phyloP scores from a whole-genome alignment of 1,140 invertebrate genomes.

The Bombus affinis region DNA sequence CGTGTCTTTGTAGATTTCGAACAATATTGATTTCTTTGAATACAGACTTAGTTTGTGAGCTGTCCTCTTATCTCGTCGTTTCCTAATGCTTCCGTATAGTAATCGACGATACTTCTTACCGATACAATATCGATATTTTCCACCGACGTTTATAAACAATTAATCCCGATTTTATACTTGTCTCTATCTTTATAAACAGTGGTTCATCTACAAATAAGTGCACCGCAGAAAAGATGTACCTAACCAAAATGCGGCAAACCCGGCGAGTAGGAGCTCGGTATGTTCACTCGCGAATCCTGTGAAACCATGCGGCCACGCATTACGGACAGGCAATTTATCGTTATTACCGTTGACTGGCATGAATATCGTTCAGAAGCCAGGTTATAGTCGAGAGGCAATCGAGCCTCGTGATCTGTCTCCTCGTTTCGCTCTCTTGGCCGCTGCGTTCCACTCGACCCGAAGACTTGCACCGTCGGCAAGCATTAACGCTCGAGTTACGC shows the following conservation, averaged over 20 bases:
- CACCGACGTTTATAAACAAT: background rate
- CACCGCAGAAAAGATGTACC: no score
- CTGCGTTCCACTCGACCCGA: slow-evolving; percentile 35
- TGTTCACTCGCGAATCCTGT: no score
- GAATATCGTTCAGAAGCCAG: slow-evolving; percentile 74
- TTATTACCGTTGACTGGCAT: slow-evolving; percentile 77
- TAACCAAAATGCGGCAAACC: no score
- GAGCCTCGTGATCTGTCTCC: slow-evolving; percentile 76
- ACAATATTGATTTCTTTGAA: background rate
- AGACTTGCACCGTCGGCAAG: slow-evolving; percentile 57
- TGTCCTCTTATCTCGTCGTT: rapidly evolving
- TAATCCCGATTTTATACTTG: background rate
- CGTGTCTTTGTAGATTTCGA: no score
- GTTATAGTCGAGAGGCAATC: slow-evolving; percentile 68
- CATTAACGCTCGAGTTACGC: slow-evolving; percentile 80
- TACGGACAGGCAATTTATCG: slow-evolving; percentile 77
- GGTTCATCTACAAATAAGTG: rapidly evolving
- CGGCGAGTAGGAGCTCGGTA: no score
- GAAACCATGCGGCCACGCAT: slow-evolving; percentile 46
- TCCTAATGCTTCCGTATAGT: no score
- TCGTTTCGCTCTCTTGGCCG: slow-evolving; percentile 36
- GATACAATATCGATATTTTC: background rate
- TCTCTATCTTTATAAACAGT: background rate
- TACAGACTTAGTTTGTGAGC: background rate
- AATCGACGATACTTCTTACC: background rate